Conservation (phyloP, 2,113 vertebrate genomes). For the Circaetus gallicus region DNA sequence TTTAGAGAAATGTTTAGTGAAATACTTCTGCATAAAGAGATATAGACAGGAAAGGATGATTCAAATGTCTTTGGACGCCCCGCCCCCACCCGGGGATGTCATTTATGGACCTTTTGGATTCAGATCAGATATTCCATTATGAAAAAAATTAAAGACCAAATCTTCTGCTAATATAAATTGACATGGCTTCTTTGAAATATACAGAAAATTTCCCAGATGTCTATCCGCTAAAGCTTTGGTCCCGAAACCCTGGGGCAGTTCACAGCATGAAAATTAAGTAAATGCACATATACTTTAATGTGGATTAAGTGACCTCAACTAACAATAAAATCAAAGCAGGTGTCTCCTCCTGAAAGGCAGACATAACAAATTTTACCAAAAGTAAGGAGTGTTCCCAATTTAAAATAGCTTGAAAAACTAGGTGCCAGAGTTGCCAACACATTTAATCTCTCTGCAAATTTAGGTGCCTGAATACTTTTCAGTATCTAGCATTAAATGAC, state of each 20-base stretch:
- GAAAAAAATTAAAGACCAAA: neutral
- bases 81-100: accelerated
- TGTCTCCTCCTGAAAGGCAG: neutral
- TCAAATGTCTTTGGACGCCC: neutral
- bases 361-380: neutral
- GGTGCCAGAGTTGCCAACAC: neutral
- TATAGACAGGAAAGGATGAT: neutral
- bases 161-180: neutral
- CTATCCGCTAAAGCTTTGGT: neutral
- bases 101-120: neutral
- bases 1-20: constrained; percentile 12
- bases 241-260: neutral
- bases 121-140: neutral
- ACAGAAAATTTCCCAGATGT: neutral
- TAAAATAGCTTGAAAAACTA: neutral
- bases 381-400: neutral
- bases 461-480: neutral
- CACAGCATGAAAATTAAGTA: neutral
- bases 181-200: neutral
- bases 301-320: neutral
- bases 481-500: neutral
- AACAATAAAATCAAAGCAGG: neutral
- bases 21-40: neutral
- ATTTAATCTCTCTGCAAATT: neutral
- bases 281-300: neutral